A percentile compares a stretch with the other conserved stretches of the same genome.
Conservation (phyloP, 2,888 invertebrate species). For the Amblyjoppa proteus region DNA sequence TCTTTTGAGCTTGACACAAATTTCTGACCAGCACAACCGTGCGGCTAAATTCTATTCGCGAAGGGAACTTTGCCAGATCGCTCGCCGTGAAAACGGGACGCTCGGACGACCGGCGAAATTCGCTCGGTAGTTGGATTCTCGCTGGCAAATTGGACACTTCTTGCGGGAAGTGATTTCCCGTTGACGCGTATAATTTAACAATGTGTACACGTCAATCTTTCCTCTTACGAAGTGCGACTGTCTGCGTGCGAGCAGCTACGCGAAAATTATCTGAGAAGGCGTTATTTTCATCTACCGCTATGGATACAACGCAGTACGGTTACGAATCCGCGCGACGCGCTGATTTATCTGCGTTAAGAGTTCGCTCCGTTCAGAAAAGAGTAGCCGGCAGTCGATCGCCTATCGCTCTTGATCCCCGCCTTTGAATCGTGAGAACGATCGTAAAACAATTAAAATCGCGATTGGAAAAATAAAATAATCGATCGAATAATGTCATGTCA, state of each 20-base stretch:
- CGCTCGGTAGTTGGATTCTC: not conserved
- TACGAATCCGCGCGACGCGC: not conserved
- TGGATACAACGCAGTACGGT: not conserved
- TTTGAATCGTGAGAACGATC: not conserved
- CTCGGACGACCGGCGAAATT: not conserved
- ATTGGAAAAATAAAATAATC: not conserved
- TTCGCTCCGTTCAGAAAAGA: not conserved
- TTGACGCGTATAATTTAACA: not conserved
- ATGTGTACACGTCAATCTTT: not conserved
- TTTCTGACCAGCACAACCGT: not conserved
- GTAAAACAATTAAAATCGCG: not conserved
- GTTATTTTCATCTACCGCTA: not conserved
- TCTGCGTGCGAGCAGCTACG: not conserved
- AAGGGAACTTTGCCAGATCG: conserved; percentile 4
- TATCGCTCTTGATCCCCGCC: not conserved
- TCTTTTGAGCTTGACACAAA: conserved; percentile 7
- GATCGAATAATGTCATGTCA: not conserved
- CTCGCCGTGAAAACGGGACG: conserved; percentile 1
- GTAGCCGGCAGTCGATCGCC: not conserved
- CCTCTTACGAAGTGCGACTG: not conserved
- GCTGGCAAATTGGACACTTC: conserved; percentile 3
- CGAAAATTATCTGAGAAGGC: not conserved
- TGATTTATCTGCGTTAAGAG: not conserved
- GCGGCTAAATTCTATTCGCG: not conserved
- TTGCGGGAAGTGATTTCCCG: not conserved